These are phyloP conservation scores for Argyra leucocephala DNA, from an alignment of 2,888 invertebrate genomes.

Conservation along the genomic window DNA sequence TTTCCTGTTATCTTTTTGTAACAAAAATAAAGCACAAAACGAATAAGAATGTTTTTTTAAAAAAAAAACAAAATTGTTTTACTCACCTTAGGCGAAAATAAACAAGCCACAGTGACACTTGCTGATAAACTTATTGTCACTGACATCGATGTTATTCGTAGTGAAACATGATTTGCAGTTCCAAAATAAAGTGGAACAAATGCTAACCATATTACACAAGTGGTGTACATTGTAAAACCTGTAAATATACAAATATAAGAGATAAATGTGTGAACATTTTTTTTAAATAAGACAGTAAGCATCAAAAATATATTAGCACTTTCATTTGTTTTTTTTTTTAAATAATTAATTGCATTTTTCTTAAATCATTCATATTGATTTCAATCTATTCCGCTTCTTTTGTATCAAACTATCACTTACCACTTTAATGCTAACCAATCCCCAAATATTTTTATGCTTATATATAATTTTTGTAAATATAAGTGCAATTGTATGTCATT, in stretches of 20 bases:
- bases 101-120: constrained; percentile 83
- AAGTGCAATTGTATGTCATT: no score
- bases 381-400: no score
- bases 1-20: neutral
- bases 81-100: constrained; percentile 86
- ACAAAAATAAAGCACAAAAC: constrained; percentile 20
- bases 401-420: no score
- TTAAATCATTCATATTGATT: no score
- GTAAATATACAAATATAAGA: constrained; percentile 20
- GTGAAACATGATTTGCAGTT: constrained; percentile 82
- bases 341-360: no score
- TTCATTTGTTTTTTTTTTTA: no score
- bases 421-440: no score
- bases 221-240: constrained; percentile 99
- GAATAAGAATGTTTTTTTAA: constrained; percentile 10
- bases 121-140: constrained; percentile 91
- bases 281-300: no score
- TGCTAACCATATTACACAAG: constrained; percentile 95
- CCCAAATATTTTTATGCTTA: no score
- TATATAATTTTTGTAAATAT: no score
- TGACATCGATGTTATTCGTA: constrained; percentile 90
- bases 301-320: no score
- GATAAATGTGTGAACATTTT: no score
- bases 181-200: constrained; percentile 96
- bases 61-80: constrained; percentile 14